Evolutionary conservation across 2,113 vertebrate species (phyloP).

Genomic region (Thermophis baileyi): DNA sequence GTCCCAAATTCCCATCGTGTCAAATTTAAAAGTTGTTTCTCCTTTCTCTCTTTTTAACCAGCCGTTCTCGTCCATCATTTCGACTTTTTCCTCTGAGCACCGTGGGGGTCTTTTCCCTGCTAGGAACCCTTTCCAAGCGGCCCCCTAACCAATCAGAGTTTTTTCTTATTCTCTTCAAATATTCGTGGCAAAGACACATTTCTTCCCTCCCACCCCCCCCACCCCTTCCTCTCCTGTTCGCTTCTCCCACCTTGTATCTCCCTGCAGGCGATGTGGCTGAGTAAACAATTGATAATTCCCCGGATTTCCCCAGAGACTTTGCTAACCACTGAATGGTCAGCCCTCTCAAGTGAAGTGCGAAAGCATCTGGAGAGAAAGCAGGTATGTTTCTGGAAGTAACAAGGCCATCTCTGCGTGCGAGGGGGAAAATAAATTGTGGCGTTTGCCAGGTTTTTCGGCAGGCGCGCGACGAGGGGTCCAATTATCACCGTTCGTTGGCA

Average conservation of each 20-base stretch:
- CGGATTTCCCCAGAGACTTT: constrained; percentile 64
- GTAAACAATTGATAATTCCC: constrained; percentile 67
- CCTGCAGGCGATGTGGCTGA: constrained; percentile 75
- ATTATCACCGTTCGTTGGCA: neutral
- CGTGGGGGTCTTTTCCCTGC: neutral
- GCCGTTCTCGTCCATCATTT: neutral
- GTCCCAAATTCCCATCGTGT: neutral
- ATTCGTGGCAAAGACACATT: constrained; percentile 14
- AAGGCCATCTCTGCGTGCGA: neutral
- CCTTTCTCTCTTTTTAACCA: neutral
- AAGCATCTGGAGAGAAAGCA: constrained; percentile 43
- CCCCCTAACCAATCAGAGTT: neutral
- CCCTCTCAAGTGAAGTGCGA: constrained; percentile 18
- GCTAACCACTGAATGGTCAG: constrained; percentile 47
- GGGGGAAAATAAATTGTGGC: constrained; percentile 27
- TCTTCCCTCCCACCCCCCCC: neutral
- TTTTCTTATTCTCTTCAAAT: constrained; percentile 41
- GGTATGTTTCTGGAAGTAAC: constrained; percentile 59
- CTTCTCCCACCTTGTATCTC: neutral
- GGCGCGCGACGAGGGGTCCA: neutral
- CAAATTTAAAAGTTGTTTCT: neutral
- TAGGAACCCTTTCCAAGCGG: neutral
- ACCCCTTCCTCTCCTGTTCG: neutral
- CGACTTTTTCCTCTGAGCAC: neutral
- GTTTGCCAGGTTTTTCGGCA: constrained; percentile 26